phyloP scores from a whole-genome alignment of 2,797 vertebrate genomes.

The Leuciscus waleckii region DNA sequence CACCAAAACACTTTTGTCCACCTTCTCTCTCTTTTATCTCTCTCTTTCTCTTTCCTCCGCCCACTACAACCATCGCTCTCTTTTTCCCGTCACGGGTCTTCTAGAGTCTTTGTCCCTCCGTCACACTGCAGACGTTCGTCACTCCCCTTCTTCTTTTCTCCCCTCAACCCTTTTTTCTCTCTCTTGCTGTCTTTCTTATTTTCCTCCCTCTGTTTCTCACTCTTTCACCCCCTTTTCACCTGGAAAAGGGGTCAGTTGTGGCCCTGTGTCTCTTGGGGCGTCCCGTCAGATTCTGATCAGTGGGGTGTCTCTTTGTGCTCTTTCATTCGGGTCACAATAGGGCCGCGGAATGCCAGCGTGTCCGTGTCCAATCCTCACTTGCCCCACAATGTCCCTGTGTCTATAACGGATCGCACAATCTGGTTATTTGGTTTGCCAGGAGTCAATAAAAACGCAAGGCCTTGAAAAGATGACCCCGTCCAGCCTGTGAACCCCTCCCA shows the following conservation, averaged over 20 bases:
- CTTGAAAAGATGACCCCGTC: conserved; percentile 70
- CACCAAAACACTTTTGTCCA: conserved; percentile 39
- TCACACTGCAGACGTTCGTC: conserved; percentile 38
- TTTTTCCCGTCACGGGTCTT: conserved; percentile 32
- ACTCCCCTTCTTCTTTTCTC: conserved; percentile 31
- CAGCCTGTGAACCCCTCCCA: conserved; percentile 68
- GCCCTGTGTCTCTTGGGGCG: conserved; percentile 85
- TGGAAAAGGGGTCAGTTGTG: conserved; percentile 85
- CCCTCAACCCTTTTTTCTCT: conserved; percentile 11
- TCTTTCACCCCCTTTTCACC: conserved; percentile 51
- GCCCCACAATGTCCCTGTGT: conserved; percentile 78
- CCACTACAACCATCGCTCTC: conserved; percentile 19
- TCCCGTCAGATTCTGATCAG: conserved; percentile 87
- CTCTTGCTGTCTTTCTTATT: conserved; percentile 28
- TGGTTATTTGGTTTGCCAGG: conserved; percentile 89
- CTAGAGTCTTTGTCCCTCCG: conserved; percentile 47
- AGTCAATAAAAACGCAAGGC: conserved; percentile 89
- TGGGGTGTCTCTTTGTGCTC: conserved; percentile 88
- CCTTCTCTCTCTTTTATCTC: conserved; percentile 16
- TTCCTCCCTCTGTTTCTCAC: conserved; percentile 24
- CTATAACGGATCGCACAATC: conserved; percentile 87
- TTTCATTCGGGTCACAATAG: conserved; percentile 82
- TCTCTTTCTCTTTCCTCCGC: conserved; percentile 25
- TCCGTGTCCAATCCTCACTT: conserved; percentile 56
- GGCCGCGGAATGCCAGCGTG: conserved; percentile 54